These are phyloP conservation scores for Oppia nitens DNA, from an alignment of 1,140 invertebrate genomes.

Conservation along the genomic window DNA sequence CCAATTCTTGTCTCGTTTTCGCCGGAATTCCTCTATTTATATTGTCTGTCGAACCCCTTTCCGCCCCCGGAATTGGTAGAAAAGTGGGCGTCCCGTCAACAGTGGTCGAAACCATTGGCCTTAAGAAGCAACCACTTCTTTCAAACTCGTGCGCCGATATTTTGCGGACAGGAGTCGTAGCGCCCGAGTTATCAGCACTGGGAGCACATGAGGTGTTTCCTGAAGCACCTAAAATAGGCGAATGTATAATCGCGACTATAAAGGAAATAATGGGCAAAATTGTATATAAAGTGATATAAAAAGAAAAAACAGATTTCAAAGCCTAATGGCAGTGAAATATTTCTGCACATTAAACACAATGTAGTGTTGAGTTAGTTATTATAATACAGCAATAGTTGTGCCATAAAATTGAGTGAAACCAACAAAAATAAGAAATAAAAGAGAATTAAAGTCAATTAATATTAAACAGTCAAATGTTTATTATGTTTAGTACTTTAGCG, in stretches of 20 bases:
- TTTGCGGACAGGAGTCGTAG: conserved; percentile 78
- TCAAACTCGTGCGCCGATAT: conserved; percentile 92
- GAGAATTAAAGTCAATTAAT: too few species aligned
- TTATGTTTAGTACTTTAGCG: too few species aligned
- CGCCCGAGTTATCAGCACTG: conserved; percentile 42
- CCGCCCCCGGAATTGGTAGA: conserved; percentile 31
- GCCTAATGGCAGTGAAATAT: background rate
- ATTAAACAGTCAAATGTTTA: too few species aligned
- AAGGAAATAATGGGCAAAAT: background rate
- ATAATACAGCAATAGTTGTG: too few species aligned
- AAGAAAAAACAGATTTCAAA: background rate
- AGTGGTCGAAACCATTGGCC: conserved; percentile 70
- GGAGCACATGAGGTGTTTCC: conserved; percentile 1
- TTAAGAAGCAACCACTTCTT: conserved; percentile 57
- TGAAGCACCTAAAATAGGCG: background rate
- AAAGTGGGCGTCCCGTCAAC: conserved; percentile 80
- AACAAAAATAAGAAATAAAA: background rate
- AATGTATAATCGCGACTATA: background rate
- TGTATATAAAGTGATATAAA: background rate
- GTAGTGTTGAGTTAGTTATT: background rate
- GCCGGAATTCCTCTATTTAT: conserved; percentile 32
- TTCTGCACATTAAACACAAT: background rate
- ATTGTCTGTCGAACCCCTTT: background rate
- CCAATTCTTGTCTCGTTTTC: conserved; percentile 58
- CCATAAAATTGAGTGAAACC: background rate